Conservation (phyloP, 1,140 invertebrate species). For the Maniola jurtina region DNA sequence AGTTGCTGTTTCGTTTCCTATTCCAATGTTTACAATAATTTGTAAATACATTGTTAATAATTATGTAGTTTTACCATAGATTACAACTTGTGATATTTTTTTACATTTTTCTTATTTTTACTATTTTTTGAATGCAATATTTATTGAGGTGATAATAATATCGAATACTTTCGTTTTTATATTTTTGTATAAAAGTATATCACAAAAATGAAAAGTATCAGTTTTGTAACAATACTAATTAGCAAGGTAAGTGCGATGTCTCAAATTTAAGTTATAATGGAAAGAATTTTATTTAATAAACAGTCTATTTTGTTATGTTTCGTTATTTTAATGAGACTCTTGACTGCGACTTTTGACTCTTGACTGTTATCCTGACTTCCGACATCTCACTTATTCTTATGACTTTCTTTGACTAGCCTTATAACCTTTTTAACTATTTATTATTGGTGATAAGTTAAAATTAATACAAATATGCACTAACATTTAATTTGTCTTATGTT, state of each 20-base stretch:
- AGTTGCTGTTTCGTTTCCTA: slow-evolving; percentile 3
- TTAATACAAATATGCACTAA: no score
- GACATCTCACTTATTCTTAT: slow-evolving; percentile 65
- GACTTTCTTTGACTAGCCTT: slow-evolving; percentile 24
- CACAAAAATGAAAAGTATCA: slow-evolving; percentile 40
- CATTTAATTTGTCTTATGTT: no score
- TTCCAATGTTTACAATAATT: slow-evolving; percentile 32
- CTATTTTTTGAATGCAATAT: slow-evolving; percentile 37
- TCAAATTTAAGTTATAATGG: slow-evolving; percentile 41
- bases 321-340: slow-evolving; percentile 50
- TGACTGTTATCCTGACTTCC: slow-evolving; percentile 33
- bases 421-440: neutral
- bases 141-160: slow-evolving; percentile 38
- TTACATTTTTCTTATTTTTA: slow-evolving; percentile 31
- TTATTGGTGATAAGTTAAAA: neutral
- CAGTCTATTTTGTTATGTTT: slow-evolving; percentile 51
- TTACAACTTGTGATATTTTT: slow-evolving; percentile 37
- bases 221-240: slow-evolving; percentile 48
- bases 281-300: slow-evolving; percentile 53
- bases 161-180: slow-evolving; percentile 45
- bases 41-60: slow-evolving; percentile 38
- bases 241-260: slow-evolving; percentile 72
- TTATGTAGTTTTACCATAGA: slow-evolving; percentile 31
- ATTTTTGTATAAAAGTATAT: slow-evolving; percentile 46
- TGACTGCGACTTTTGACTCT: slow-evolving; percentile 48